phyloP scores from a whole-genome alignment of 2,888 invertebrate species.

The Glyphotaelius pellucidus region DNA sequence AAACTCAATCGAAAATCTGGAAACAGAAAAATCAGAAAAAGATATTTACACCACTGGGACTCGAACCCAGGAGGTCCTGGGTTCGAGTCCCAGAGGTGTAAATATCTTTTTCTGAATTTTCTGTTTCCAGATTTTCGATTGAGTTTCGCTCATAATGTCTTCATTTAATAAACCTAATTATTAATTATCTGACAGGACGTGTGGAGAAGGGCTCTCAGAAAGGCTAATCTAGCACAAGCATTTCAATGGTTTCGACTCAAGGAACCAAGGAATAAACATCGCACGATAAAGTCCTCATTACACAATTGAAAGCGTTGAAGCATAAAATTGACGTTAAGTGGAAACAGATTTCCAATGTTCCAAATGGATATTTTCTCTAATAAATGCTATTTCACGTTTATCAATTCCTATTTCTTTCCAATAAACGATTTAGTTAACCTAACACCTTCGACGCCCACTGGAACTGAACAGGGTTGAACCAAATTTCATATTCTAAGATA shows the following conservation, averaged over 20 bases:
- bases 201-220: not conserved
- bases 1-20: too few species aligned
- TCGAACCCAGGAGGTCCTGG: too few species aligned
- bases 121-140: too few species aligned
- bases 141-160: too few species aligned
- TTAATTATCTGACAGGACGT: too few species aligned
- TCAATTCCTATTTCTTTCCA: not conserved
- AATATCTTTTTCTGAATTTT: too few species aligned
- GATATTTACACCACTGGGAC: too few species aligned
- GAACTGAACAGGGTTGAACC: not conserved
- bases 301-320: conserved; percentile 18
- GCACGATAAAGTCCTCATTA: not conserved
- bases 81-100: too few species aligned
- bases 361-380: not conserved
- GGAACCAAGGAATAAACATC: not conserved
- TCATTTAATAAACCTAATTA: too few species aligned
- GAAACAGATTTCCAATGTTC: not conserved
- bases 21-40: too few species aligned
- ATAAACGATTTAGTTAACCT: not conserved
- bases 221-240: not conserved
- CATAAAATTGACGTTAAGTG: conserved; percentile 18
- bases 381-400: not conserved
- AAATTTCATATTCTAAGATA: not conserved
- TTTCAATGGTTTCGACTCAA: not conserved
- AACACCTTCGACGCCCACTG: not conserved